Evolutionary conservation across 2,113 vertebrate species (phyloP), one percentile per base, ranked within the genome.

Genomic region (Tachuris rubrigastra): DNA sequence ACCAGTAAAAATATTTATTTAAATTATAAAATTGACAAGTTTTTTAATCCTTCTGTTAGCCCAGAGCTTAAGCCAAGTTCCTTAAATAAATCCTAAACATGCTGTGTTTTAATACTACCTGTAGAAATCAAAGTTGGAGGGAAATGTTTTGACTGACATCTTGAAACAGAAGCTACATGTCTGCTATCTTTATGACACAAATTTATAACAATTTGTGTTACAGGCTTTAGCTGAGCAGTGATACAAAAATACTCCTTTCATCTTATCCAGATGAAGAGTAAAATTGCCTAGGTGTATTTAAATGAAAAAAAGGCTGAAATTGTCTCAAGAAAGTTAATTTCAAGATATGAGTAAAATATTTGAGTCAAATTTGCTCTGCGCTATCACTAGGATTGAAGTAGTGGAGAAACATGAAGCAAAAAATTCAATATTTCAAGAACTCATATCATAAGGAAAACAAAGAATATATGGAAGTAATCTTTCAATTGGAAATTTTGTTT

Each of bases 291-390:
- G 72, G 62, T 72, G 9, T 86, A 85, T 93, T 92, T 92, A 90
- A 95, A 85, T 55, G 25, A 60, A 91, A 94, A 72, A 72, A 42
- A 60, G 66, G 74, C 74, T 74, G 79, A 85, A 92, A 93, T 93
- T 87, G 77, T 71, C 82, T 96, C 0, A 1, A 69, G 79, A 90
- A 96, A 93, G 71, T 95, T 96, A 80, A 92, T 96, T 96, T 97
- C 56, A 73, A 85, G 89, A 55, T 58, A 87, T 17, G 41, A 83
- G 39, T 55, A 39, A 95, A 95, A 68, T 52, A 17, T 87, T 90
- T n/a, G 41, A 90, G 62, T 77, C 3, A 50, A 72, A 91, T 96
- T 92, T 93, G 35, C 56, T 90, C 49, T 83, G 37, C 80, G 28
- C 74, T 88, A 14, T 95, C 74, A 28, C 44, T 49, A 46, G n/a